A percentile compares a stretch with the other conserved stretches of the same genome.
phyloP scores from a whole-genome alignment of 2,888 invertebrate genomes.

The Adineta ricciae region DNA sequence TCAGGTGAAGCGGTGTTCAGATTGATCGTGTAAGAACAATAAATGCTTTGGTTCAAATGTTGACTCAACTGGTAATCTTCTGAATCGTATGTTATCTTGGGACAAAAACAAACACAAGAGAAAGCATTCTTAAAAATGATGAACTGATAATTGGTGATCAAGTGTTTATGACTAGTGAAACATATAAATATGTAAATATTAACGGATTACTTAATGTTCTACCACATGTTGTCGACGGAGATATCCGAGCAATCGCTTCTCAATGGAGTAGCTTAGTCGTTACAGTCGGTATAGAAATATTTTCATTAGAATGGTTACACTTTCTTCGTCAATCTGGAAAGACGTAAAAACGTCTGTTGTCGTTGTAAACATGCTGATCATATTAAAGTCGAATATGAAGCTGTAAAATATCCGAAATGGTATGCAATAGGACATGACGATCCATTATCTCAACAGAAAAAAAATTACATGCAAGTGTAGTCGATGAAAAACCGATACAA shows the following conservation, averaged over 20 bases:
- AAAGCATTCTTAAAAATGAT: neutral
- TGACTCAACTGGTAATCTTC: neutral
- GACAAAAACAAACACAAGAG: neutral
- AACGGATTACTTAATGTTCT: neutral
- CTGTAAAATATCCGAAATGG: neutral
- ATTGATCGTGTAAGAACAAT: neutral
- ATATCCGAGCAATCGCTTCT: neutral
- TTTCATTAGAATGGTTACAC: neutral
- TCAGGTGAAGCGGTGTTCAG: neutral
- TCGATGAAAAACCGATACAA: too few relatives aligned
- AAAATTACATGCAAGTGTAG: too few relatives aligned
- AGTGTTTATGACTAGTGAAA: neutral
- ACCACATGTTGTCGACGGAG: neutral
- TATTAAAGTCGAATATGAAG: neutral
- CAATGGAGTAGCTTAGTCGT: neutral
- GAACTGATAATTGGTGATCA: neutral
- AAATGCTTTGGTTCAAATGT: neutral
- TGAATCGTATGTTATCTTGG: neutral
- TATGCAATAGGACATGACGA: neutral
- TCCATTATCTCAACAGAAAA: neutral
- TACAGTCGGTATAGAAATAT: neutral
- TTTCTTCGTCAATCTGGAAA: neutral
- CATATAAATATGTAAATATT: neutral
- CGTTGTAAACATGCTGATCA: neutral
- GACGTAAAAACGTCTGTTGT: neutral